These are phyloP conservation scores for Drosophila monieri DNA, from an alignment of 2,888 invertebrate species.

Conservation along the genomic window DNA sequence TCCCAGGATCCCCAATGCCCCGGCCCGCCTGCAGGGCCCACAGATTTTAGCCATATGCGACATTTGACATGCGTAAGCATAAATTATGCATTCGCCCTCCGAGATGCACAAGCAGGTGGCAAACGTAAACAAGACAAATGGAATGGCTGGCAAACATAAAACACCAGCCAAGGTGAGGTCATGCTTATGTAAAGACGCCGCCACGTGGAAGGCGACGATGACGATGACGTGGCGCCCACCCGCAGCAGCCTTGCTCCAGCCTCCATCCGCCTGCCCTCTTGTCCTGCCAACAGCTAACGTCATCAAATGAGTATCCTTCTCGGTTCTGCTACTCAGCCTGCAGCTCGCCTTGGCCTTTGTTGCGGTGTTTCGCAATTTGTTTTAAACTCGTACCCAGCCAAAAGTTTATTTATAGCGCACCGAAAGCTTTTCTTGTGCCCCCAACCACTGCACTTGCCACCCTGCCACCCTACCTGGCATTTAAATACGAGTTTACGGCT, in stretches of 20 bases:
- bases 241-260: constrained; percentile 38
- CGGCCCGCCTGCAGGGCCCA: background rate
- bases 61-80: constrained; percentile 48
- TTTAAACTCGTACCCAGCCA: constrained; percentile 35
- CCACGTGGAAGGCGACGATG: constrained; percentile 46
- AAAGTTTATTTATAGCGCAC: constrained; percentile 57
- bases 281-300: constrained; percentile 54
- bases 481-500: constrained; percentile 60
- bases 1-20: constrained; percentile 1
- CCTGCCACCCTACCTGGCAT: constrained; percentile 44
- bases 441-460: background rate
- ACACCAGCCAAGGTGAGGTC: constrained; percentile 60
- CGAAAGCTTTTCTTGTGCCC: constrained; percentile 8
- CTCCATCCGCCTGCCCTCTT: constrained; percentile 1
- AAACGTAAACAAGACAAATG: constrained; percentile 53
- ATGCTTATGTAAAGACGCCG: constrained; percentile 65
- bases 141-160: constrained; percentile 43
- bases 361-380: constrained; percentile 31
- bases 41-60: constrained; percentile 42
- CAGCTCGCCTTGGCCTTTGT: constrained; percentile 23
- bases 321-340: constrained; percentile 19
- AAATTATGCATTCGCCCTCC: constrained; percentile 36
- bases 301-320: constrained; percentile 54
- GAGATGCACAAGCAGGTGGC: constrained; percentile 28
- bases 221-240: constrained; percentile 37